A percentile compares a stretch with the other conserved stretches of the same genome.
Evolutionary conservation across 1,140 invertebrate species (phyloP).

Genomic region (Temnothorax longispinosus): DNA sequence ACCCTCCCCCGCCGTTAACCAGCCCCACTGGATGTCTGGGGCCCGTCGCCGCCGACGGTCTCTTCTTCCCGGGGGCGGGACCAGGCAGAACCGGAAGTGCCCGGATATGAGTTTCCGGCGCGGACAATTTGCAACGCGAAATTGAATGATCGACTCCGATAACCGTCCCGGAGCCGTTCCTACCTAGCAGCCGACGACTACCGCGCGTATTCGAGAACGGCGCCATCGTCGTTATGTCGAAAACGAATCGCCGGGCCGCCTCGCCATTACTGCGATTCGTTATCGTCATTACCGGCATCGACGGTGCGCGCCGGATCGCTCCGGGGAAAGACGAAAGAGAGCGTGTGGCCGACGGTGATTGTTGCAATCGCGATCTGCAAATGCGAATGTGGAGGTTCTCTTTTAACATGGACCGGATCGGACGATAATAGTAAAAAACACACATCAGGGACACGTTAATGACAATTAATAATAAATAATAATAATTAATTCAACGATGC

Average conservation of each 20-base stretch:
- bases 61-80: slow-evolving; percentile 53
- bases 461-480: not conserved
- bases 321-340: not conserved
- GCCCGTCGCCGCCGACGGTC: slow-evolving; percentile 29
- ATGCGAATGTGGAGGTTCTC: not conserved
- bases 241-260: slow-evolving; percentile 71
- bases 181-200: slow-evolving; percentile 54
- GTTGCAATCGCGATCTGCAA: not conserved
- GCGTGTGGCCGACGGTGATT: not conserved
- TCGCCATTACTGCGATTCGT: slow-evolving; percentile 75
- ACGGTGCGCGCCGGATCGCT: slow-evolving; percentile 18
- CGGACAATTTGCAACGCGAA: slow-evolving; percentile 84
- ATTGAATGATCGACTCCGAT: slow-evolving; percentile 65
- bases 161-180: slow-evolving; percentile 65
- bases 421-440: too few species aligned
- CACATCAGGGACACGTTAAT: not conserved
- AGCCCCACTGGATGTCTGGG: slow-evolving; percentile 19
- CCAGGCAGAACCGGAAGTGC: slow-evolving; percentile 79
- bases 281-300: slow-evolving; percentile 73
- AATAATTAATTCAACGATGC: not conserved
- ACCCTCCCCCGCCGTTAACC: slow-evolving; percentile 17
- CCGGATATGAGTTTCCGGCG: slow-evolving; percentile 86
- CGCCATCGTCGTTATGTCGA: slow-evolving; percentile 56
- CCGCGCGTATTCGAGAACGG: slow-evolving; percentile 61
- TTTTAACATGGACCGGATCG: not conserved